phyloP scores from a whole-genome alignment of 1,140 invertebrate genomes.

The Agrilus planipennis region DNA sequence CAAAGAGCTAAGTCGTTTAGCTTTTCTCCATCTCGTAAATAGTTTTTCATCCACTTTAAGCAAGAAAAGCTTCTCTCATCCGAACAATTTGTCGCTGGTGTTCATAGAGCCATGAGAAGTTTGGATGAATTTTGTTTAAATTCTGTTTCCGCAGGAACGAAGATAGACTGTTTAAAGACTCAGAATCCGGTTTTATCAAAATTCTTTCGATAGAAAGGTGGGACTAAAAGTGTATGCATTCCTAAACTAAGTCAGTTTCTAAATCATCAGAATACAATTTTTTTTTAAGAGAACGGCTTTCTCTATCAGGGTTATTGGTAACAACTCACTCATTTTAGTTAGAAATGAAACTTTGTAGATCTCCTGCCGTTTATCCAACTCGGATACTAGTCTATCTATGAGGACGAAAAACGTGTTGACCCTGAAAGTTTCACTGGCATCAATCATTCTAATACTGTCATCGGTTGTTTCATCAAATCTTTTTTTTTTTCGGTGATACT shows the following conservation, averaged over 20 bases:
- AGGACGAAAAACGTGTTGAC: constrained; percentile 12
- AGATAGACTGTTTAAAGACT: constrained; percentile 12
- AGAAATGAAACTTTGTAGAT: constrained; percentile 5
- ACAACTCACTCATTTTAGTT: constrained; percentile 7
- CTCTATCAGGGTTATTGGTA: constrained; percentile 9
- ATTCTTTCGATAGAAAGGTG: constrained; percentile 12
- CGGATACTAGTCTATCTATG: constrained; percentile 13
- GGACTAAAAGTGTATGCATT: constrained; percentile 13
- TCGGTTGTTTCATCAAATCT: no score
- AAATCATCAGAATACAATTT: constrained; percentile 12
- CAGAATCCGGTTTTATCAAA: constrained; percentile 13
- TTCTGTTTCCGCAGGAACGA: no score
- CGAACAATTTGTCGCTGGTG: no score
- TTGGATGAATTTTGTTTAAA: no score
- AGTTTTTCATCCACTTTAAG: no score
- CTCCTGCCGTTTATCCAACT: constrained; percentile 10
- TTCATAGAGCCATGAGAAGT: no score
- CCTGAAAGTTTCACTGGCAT: constrained; percentile 11
- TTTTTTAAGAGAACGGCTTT: constrained; percentile 11
- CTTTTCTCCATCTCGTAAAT: no score
- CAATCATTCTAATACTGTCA: no score
- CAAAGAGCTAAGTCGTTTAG: no score
- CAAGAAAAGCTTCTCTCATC: no score
- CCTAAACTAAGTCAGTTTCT: constrained; percentile 12
- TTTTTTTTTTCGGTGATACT: no score